These are phyloP conservation scores for Mus minutoides DNA, from an alignment of 2,797 vertebrate species.

Conservation along the genomic window DNA sequence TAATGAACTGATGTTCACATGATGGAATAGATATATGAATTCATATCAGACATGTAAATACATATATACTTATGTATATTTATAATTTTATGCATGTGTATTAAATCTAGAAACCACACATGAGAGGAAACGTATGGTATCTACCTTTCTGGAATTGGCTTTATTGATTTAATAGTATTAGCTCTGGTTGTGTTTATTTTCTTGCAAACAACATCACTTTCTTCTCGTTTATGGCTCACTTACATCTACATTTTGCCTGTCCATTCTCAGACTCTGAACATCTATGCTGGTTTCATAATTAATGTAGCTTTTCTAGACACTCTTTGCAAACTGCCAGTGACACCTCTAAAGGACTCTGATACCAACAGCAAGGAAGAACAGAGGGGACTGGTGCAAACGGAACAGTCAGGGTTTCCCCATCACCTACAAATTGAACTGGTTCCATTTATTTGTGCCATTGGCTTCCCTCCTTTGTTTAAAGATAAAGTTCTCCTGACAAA, in stretches of 20 bases:
- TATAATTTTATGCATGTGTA: background rate
- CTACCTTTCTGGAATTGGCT: background rate
- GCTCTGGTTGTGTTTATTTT: background rate
- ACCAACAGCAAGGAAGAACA: background rate
- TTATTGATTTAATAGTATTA: background rate
- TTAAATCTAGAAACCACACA: background rate
- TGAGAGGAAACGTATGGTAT: background rate
- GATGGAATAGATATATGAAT: background rate
- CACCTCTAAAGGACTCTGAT: background rate
- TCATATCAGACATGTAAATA: background rate
- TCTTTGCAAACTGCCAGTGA: background rate
- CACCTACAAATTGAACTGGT: background rate
- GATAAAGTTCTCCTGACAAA: background rate
- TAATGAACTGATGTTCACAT: background rate
- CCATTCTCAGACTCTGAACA: background rate
- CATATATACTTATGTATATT: background rate
- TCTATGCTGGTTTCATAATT: background rate
- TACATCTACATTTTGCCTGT: background rate
- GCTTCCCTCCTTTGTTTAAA: background rate
- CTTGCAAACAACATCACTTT: background rate
- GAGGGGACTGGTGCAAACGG: background rate
- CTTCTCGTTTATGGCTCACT: background rate
- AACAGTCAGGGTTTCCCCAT: rapidly evolving
- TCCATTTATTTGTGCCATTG: background rate
- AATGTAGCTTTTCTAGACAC: background rate